Evolutionary conservation across 2,888 invertebrate genomes (phyloP).

Genomic region (Panzeria rudis): DNA sequence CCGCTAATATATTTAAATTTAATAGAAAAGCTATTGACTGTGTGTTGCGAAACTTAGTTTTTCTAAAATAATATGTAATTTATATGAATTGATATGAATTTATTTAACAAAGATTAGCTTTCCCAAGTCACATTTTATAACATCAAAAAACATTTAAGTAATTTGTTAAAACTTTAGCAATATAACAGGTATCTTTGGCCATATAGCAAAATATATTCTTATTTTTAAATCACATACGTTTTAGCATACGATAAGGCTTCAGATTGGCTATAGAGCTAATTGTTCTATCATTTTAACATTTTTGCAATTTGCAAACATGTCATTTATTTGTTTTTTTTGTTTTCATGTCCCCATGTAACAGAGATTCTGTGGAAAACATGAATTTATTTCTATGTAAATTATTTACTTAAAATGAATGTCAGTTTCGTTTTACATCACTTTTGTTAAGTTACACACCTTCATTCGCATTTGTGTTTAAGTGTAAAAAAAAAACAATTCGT

Average conservation of each 20-base stretch:
- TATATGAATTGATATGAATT: too few species aligned
- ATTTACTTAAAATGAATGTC: conserved; percentile 17
- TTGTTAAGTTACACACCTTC: conserved; percentile 24
- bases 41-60: too few species aligned
- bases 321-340: not conserved
- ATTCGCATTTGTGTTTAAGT: not conserved
- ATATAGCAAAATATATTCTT: too few species aligned
- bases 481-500: conserved; percentile 1
- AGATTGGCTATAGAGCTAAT: not conserved
- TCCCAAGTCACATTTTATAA: too few species aligned
- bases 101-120: too few species aligned
- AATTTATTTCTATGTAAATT: conserved; percentile 33
- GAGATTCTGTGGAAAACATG: not conserved
- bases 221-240: not conserved
- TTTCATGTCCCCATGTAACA: not conserved
- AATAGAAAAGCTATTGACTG: too few species aligned
- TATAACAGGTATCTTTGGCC: too few species aligned
- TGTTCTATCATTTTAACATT: not conserved
- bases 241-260: not conserved
- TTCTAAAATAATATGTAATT: too few species aligned
- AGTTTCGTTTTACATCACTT: conserved; percentile 4
- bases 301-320: not conserved
- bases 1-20: too few species aligned
- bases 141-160: too few species aligned
- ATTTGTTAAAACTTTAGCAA: too few species aligned